Evolutionary conservation across 2,113 vertebrate species (phyloP).

Genomic region (Microtus pennsylvanicus): DNA sequence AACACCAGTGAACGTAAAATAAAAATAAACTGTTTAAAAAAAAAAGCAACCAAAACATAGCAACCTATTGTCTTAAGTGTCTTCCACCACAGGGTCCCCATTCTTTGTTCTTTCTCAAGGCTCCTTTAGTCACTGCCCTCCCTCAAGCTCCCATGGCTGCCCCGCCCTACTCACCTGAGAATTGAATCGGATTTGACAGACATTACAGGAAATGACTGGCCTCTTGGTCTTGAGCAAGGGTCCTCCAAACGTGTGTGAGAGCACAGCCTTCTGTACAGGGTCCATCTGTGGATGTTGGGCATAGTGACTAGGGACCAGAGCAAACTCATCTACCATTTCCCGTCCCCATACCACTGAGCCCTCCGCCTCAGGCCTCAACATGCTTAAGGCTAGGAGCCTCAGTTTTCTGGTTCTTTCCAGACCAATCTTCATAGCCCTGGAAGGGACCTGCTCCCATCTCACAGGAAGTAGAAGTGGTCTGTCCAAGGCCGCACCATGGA

Average conservation of each 20-base stretch:
- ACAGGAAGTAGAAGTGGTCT: not conserved
- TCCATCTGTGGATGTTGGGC: conserved; percentile 91
- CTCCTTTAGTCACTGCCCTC: not conserved
- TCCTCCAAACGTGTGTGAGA: conserved; percentile 94
- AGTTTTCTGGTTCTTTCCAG: not conserved
- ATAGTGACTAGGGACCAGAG: conserved; percentile 58
- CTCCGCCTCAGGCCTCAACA: not conserved
- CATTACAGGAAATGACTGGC: conserved; percentile 95
- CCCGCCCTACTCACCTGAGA: conserved; percentile 88
- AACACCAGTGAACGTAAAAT: too few species aligned
- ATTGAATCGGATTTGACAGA: conserved; percentile 98
- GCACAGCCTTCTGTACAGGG: conserved; percentile 95
- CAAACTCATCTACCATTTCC: not conserved
- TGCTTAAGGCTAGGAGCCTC: not conserved
- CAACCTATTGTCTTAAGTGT: not conserved
- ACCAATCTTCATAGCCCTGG: not conserved
- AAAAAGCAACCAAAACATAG: not conserved
- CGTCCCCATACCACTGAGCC: not conserved
- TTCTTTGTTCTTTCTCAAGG: not conserved
- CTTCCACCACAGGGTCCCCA: not conserved
- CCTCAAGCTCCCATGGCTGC: not conserved
- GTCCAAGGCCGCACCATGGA: not conserved
- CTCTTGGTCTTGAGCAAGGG: conserved; percentile 93
- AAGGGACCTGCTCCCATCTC: not conserved
- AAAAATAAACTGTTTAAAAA: too few species aligned